Conservation (phyloP, 2,888 invertebrate genomes). For the Candidula unifasciata region DNA sequence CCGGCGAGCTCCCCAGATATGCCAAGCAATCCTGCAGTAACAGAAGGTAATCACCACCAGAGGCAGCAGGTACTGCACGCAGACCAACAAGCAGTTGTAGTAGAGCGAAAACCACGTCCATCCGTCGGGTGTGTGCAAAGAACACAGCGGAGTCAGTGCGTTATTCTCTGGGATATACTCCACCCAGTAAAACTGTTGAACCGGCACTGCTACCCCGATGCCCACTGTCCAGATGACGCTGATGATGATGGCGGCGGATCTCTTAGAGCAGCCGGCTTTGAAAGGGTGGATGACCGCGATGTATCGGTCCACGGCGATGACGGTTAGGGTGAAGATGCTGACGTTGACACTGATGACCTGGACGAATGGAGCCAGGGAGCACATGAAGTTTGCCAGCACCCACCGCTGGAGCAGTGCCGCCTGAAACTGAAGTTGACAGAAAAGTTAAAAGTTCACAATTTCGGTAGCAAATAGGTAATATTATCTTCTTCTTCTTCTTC, state of each 20-base stretch:
- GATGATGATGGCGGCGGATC: conserved; percentile 86
- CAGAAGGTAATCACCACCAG: conserved; percentile 89
- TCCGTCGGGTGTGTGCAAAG: conserved; percentile 30
- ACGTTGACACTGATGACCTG: conserved; percentile 91
- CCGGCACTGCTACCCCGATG: conserved; percentile 81
- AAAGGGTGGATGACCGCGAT: conserved; percentile 78
- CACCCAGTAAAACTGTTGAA: conserved; percentile 79
- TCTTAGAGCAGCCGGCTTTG: conserved; percentile 85
- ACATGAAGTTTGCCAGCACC: conserved; percentile 91
- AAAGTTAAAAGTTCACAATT: too few relatives aligned
- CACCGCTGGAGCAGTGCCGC: conserved; percentile 91
- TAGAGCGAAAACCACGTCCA: conserved; percentile 64
- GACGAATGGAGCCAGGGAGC: conserved; percentile 91
- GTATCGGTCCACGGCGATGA: conserved; percentile 91
- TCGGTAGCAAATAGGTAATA: too few relatives aligned
- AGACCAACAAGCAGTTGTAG: conserved; percentile 76
- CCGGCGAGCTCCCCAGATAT: conserved; percentile 87
- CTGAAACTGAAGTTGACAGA: conserved; percentile 84
- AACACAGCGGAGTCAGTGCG: conserved; percentile 18
- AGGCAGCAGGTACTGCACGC: conserved; percentile 86
- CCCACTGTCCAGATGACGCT: conserved; percentile 87
- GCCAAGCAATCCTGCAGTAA: conserved; percentile 88
- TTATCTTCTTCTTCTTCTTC: too few relatives aligned
- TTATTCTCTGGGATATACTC: conserved; percentile 40
- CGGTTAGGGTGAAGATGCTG: conserved; percentile 91